Percentiles rank a stretch among this genome's conserved stretches.
Conservation (phyloP, 2,797 vertebrate genomes). For the Naso thynnoides region DNA sequence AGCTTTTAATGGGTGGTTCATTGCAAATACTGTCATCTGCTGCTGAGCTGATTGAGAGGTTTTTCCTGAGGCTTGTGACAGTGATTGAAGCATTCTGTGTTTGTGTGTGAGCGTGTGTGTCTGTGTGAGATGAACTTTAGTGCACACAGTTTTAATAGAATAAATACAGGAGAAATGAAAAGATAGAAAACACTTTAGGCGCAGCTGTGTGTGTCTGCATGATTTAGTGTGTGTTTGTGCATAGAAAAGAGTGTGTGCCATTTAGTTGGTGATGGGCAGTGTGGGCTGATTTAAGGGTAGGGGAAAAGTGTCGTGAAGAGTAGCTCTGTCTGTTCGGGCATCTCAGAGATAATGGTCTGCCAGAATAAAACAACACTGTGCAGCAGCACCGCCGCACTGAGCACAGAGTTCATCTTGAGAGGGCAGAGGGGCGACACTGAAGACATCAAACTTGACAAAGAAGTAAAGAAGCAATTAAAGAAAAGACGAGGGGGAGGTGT, state of each 20-base stretch:
- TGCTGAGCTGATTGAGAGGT: conserved; percentile 56
- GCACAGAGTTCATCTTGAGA: conserved; percentile 47
- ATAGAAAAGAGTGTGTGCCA: conserved; percentile 29
- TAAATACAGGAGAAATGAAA: conserved; percentile 45
- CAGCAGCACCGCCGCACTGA: conserved; percentile 36
- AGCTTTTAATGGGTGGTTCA: conserved; percentile 40
- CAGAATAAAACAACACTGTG: conserved; percentile 70
- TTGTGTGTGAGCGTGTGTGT: conserved; percentile 2
- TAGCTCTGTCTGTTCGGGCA: conserved; percentile 57
- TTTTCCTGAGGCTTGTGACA: conserved; percentile 64
- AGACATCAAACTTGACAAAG: conserved; percentile 66
- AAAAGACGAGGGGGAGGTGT: conserved; percentile 35
- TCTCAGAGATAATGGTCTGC: conserved; percentile 80
- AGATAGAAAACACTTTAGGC: conserved; percentile 12
- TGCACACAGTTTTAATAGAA: conserved; percentile 36
- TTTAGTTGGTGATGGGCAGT: conserved; percentile 54
- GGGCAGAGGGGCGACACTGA: conserved; percentile 33
- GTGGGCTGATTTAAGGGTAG: conserved; percentile 60
- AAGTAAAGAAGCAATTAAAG: conserved; percentile 50
- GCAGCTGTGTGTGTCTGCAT: conserved; percentile 5
- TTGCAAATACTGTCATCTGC: conserved; percentile 51
- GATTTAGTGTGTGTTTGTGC: conserved; percentile 28
- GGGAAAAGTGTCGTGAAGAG: conserved; percentile 65
- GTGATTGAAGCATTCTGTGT: conserved; percentile 46
- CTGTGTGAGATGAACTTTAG: conserved; percentile 35